phyloP scores from a whole-genome alignment of 2,797 vertebrate species.

The Tinamus major region DNA sequence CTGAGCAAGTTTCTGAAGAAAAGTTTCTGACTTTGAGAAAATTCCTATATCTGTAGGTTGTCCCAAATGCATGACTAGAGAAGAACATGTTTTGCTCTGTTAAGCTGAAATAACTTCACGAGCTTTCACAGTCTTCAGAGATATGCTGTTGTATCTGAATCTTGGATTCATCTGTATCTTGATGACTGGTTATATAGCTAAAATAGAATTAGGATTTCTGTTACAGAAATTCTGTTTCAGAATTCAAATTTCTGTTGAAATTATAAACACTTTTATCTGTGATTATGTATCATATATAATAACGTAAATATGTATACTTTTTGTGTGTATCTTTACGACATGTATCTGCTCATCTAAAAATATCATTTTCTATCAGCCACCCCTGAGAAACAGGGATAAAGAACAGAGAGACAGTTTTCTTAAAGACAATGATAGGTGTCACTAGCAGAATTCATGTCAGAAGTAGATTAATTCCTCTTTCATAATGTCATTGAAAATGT shows the following conservation, averaged over 20 bases:
- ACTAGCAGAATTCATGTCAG: constrained; percentile 62
- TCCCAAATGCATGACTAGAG: not conserved
- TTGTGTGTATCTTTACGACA: not conserved
- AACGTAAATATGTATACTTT: not conserved
- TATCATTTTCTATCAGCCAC: constrained; percentile 39
- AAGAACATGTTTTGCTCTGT: not conserved
- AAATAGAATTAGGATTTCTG: not conserved
- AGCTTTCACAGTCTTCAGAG: not conserved
- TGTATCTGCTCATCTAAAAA: not conserved
- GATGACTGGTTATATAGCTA: not conserved
- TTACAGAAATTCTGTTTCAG: not conserved
- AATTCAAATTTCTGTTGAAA: not conserved
- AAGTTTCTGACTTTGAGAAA: not conserved
- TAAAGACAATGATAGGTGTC: constrained; percentile 62
- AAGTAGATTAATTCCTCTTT: constrained; percentile 75
- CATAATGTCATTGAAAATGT: constrained; percentile 71
- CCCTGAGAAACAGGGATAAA: constrained; percentile 49
- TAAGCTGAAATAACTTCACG: not conserved
- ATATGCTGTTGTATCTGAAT: not conserved
- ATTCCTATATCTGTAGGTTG: not conserved
- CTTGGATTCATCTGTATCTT: not conserved
- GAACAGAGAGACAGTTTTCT: constrained; percentile 34
- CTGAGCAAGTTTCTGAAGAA: not conserved
- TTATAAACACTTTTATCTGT: not conserved
- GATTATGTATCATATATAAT: not conserved